These are phyloP conservation scores for Lathamus discolor DNA, from an alignment of 2,113 vertebrate species.

Conservation along the genomic window DNA sequence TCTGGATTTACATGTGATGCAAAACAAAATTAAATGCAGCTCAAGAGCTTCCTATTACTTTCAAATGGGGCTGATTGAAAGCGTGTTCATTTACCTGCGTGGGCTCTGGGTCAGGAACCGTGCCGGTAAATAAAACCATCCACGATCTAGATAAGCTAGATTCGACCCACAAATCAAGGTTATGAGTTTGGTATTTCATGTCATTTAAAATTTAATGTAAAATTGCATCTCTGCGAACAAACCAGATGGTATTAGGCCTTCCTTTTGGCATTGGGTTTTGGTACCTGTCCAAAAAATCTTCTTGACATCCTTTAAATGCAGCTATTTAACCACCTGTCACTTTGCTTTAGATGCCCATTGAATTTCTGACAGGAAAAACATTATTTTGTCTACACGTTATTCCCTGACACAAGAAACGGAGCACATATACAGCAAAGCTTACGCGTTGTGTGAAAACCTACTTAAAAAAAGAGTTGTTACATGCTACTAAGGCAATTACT, in stretches of 20 bases:
- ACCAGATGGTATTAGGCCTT: constrained; percentile 69
- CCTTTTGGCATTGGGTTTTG: constrained; percentile 69
- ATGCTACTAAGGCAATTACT: constrained; percentile 50
- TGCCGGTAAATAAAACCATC: not conserved
- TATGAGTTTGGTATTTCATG: not conserved
- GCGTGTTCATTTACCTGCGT: not conserved
- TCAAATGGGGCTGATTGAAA: not conserved
- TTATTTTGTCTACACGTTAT: constrained; percentile 70
- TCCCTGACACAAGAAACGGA: constrained; percentile 57
- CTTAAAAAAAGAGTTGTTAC: constrained; percentile 53
- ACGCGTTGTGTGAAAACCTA: constrained; percentile 68
- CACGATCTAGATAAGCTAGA: not conserved
- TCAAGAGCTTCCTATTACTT: not conserved
- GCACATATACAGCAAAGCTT: constrained; percentile 44
- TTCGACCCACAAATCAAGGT: constrained; percentile 35
- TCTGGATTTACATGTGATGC: constrained; percentile 46
- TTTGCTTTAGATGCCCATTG: constrained; percentile 68
- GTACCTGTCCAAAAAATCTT: constrained; percentile 73
- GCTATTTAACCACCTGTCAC: constrained; percentile 71
- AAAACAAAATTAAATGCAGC: constrained; percentile 15
- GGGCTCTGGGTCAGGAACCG: not conserved
- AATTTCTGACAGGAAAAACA: constrained; percentile 74
- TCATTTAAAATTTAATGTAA: constrained; percentile 18
- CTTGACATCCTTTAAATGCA: constrained; percentile 72
- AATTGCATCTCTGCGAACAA: constrained; percentile 42